Percentiles rank a stretch among this genome's conserved stretches.
Evolutionary conservation across 2,113 vertebrate species (phyloP).

Genomic region (Varanus salvator): DNA sequence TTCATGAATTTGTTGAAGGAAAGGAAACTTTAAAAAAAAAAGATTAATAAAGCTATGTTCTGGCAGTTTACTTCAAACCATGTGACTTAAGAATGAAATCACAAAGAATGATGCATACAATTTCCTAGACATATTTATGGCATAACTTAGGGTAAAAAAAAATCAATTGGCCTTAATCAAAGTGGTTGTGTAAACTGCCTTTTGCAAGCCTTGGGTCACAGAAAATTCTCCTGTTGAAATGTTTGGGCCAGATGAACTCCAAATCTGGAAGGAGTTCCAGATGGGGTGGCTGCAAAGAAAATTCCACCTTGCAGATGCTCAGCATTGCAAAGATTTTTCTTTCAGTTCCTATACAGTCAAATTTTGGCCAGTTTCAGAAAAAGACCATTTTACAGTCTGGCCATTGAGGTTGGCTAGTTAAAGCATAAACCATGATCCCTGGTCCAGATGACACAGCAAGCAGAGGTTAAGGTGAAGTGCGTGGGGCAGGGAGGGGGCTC

Average conservation of each 20-base stretch:
- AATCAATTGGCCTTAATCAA: neutral
- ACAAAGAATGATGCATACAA: neutral
- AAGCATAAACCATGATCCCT: too few relatives aligned
- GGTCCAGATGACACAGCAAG: too few relatives aligned
- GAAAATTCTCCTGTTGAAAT: neutral
- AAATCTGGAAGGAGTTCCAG: neutral
- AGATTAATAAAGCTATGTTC: too few relatives aligned
- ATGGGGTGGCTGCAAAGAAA: slow-evolving; percentile 5
- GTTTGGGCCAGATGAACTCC: slow-evolving; percentile 14
- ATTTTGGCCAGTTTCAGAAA: neutral
- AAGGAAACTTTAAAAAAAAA: too few relatives aligned
- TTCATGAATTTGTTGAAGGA: too few relatives aligned
- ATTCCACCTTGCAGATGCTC: neutral
- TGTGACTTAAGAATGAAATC: neutral
- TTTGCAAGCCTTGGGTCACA: accelerated
- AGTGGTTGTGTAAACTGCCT: neutral
- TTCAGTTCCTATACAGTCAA: slow-evolving; percentile 2
- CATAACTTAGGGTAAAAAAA: neutral
- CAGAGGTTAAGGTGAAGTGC: too few relatives aligned
- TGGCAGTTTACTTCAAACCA: too few relatives aligned
- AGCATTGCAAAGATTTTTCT: slow-evolving; percentile 24
- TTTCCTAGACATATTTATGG: neutral
- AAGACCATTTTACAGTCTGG: too few relatives aligned
- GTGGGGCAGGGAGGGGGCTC: too few relatives aligned
- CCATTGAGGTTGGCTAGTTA: too few relatives aligned